phyloP scores from a whole-genome alignment of 1,140 invertebrate species.

The Ips nitidus region DNA sequence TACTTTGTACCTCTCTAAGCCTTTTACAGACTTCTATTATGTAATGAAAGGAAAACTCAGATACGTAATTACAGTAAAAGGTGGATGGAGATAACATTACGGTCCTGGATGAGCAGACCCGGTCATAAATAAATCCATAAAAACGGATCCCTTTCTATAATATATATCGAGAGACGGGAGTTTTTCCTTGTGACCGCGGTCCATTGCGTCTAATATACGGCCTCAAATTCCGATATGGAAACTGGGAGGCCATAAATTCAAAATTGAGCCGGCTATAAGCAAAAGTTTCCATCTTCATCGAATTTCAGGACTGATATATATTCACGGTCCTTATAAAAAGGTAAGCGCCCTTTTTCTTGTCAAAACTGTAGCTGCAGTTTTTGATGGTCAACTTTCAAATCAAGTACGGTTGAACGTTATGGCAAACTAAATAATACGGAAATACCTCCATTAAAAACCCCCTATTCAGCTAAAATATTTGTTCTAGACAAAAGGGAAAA shows the following conservation, averaged over 20 bases:
- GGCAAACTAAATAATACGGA: background rate
- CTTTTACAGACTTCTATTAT: too few relatives aligned
- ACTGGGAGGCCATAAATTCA: constrained; percentile 45
- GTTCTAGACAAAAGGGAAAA: constrained; percentile 17
- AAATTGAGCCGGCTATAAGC: constrained; percentile 46
- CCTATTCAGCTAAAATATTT: constrained; percentile 11
- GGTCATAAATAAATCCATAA: constrained; percentile 39
- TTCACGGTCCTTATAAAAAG: constrained; percentile 28
- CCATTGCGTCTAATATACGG: constrained; percentile 45
- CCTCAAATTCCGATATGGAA: constrained; percentile 43
- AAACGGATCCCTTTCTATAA: constrained; percentile 37
- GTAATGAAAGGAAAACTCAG: background rate
- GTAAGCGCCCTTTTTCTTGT: constrained; percentile 25
- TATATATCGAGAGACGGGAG: constrained; percentile 30
- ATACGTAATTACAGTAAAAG: constrained; percentile 34
- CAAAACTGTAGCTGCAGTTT: constrained; percentile 13
- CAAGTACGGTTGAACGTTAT: background rate
- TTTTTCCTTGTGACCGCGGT: constrained; percentile 43
- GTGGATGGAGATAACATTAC: constrained; percentile 18
- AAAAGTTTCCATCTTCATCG: constrained; percentile 45
- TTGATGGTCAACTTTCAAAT: background rate
- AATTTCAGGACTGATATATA: constrained; percentile 32
- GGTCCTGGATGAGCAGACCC: constrained; percentile 27
- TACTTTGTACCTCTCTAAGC: too few relatives aligned
- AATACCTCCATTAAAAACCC: constrained; percentile 6